A percentile compares a stretch with the other conserved stretches of the same genome.
Evolutionary conservation across 2,888 invertebrate genomes (phyloP).

Genomic region (Cecidostiba fungosa): DNA sequence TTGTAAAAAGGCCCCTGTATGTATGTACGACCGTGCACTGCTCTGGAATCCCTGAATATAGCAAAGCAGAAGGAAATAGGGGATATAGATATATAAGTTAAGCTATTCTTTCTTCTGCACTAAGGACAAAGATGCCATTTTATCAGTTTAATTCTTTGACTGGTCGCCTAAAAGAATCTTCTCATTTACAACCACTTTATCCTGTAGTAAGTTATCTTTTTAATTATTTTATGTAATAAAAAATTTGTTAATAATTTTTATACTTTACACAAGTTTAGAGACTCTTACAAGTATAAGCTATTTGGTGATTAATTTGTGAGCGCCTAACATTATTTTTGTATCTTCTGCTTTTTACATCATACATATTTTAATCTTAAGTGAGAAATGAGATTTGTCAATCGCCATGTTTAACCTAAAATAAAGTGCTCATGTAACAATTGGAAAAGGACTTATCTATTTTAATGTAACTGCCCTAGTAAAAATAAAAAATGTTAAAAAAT

Average conservation of each 20-base stretch:
- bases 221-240: neutral
- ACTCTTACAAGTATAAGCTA: too few species aligned
- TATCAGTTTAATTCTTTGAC: conserved; percentile 68
- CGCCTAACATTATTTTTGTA: neutral
- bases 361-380: neutral
- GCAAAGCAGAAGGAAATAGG: too few species aligned
- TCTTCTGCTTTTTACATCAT: neutral
- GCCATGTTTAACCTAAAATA: neutral
- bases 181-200: conserved; percentile 65
- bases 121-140: conserved; percentile 66
- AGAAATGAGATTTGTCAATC: neutral
- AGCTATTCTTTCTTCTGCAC: neutral
- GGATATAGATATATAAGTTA: too few species aligned
- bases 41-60: too few species aligned
- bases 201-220: conserved; percentile 68
- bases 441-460: neutral
- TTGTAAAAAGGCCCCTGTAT: too few species aligned
- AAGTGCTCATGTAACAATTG: conserved; percentile 9
- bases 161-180: conserved; percentile 66
- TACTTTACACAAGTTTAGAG: neutral
- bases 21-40: too few species aligned
- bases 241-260: neutral
- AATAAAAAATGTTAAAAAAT: too few species aligned
- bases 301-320: neutral
- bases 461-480: too few species aligned